A percentile compares a stretch with the other conserved stretches of the same genome.
Evolutionary conservation across 2,797 vertebrate genomes (phyloP).

Genomic region (Sebastes trivittatus): DNA sequence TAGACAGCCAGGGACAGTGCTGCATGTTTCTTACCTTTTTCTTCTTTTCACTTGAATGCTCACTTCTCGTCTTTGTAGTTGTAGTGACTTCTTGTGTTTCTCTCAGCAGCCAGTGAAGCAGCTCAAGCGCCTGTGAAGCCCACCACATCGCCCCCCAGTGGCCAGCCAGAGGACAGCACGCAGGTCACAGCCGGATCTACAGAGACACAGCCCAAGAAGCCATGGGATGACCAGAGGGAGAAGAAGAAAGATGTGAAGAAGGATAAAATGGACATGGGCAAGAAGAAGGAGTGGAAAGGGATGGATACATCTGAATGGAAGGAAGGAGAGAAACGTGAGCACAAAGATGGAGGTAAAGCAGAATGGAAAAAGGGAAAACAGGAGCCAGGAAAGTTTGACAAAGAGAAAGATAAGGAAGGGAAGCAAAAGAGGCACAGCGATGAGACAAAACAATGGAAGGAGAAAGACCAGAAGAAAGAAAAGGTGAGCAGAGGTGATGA

Average conservation of each 20-base stretch:
- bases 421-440: constrained; percentile 34
- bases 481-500: constrained; percentile 60
- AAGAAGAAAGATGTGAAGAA: constrained; percentile 47
- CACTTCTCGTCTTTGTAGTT: neutral
- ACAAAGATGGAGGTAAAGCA: constrained; percentile 49
- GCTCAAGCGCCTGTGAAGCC: neutral
- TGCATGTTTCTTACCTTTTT: neutral
- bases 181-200: neutral
- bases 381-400: constrained; percentile 40
- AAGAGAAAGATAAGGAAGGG: constrained; percentile 30
- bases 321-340: constrained; percentile 40
- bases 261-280: constrained; percentile 23
- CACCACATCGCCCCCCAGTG: constrained; percentile 65
- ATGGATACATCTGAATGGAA: constrained; percentile 30
- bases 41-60: neutral
- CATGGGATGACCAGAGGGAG: constrained; percentile 23
- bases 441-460: constrained; percentile 50
- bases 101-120: constrained; percentile 43
- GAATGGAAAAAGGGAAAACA: constrained; percentile 53
- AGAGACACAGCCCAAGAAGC: constrained; percentile 28
- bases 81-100: constrained; percentile 12
- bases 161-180: constrained; percentile 48
- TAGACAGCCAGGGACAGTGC: neutral
- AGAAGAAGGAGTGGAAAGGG: constrained; percentile 52
- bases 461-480: constrained; percentile 67